These are phyloP conservation scores for Eupithecia pulchellata DNA, from an alignment of 2,888 invertebrate species.

Conservation along the genomic window DNA sequence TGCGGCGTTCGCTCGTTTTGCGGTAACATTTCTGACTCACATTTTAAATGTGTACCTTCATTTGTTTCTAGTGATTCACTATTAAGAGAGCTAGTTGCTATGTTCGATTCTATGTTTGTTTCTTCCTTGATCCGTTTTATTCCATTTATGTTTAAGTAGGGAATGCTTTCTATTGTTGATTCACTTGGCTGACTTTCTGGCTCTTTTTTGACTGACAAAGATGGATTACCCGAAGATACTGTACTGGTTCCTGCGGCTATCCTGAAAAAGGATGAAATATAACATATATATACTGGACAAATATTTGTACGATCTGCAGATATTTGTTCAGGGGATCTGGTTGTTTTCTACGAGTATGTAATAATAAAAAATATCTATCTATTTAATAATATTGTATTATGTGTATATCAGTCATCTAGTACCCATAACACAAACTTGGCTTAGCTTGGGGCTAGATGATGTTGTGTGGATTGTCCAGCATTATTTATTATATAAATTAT, in stretches of 20 bases:
- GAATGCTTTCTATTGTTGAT: background rate
- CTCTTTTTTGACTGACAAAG: background rate
- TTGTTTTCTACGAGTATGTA: too few species aligned
- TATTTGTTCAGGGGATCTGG: too few species aligned
- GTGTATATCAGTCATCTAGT: too few species aligned
- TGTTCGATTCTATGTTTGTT: background rate
- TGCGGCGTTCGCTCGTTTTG: background rate
- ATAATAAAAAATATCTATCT: too few species aligned
- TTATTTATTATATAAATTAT: too few species aligned
- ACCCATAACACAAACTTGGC: too few species aligned
- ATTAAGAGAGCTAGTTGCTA: background rate
- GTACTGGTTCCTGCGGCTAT: background rate
- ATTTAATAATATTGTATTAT: too few species aligned
- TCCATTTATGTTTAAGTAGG: background rate
- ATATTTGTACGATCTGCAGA: too few species aligned
- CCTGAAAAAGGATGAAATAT: slow-evolving; percentile 4
- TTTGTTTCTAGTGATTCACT: background rate
- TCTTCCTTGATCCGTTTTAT: slow-evolving; percentile 1
- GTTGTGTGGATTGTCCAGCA: too few species aligned
- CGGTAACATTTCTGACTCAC: background rate
- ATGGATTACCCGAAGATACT: background rate
- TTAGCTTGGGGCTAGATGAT: too few species aligned
- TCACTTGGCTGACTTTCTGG: slow-evolving; percentile 15
- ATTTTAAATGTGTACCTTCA: background rate
- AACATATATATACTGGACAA: too few species aligned